These are phyloP conservation scores for Cecidostiba fungosa DNA, from an alignment of 2,888 invertebrate species.

Conservation along the genomic window DNA sequence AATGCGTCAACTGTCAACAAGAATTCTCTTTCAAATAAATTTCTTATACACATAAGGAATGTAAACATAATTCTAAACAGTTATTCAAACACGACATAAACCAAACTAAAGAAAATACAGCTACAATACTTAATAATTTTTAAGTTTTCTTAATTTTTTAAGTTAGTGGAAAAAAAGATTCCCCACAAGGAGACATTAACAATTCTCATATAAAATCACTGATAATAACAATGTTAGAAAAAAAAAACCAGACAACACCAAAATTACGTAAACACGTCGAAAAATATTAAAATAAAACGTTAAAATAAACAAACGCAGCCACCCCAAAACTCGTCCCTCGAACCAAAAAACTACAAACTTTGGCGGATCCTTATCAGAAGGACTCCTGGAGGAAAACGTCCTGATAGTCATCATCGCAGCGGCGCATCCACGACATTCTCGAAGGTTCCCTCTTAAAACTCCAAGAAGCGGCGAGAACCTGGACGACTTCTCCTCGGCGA, in stretches of 20 bases:
- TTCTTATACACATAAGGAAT: neutral
- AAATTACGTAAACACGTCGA: neutral
- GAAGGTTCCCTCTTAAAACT: conserved; percentile 55
- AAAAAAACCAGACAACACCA: neutral
- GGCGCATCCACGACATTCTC: conserved; percentile 63
- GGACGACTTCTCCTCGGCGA: conserved; percentile 5
- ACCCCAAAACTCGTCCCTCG: neutral
- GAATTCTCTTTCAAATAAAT: neutral
- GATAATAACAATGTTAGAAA: neutral
- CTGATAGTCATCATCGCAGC: conserved; percentile 66
- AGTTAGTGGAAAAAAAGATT: neutral
- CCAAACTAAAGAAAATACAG: neutral
- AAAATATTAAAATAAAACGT: too few species aligned
- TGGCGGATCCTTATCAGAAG: conserved; percentile 69
- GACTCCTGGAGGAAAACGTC: conserved; percentile 70
- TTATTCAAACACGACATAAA: neutral
- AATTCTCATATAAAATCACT: neutral
- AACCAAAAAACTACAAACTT: conserved; percentile 63
- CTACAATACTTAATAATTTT: too few species aligned
- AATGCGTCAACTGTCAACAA: neutral
- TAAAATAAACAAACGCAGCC: neutral
- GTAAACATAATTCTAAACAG: neutral
- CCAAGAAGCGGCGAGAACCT: conserved; percentile 37
- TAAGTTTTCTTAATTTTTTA: too few species aligned
- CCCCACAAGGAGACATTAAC: neutral